Percentiles rank a stretch among this genome's conserved stretches.
phyloP scores from a whole-genome alignment of 2,888 invertebrate species.

The Drosophila tanythrix region DNA sequence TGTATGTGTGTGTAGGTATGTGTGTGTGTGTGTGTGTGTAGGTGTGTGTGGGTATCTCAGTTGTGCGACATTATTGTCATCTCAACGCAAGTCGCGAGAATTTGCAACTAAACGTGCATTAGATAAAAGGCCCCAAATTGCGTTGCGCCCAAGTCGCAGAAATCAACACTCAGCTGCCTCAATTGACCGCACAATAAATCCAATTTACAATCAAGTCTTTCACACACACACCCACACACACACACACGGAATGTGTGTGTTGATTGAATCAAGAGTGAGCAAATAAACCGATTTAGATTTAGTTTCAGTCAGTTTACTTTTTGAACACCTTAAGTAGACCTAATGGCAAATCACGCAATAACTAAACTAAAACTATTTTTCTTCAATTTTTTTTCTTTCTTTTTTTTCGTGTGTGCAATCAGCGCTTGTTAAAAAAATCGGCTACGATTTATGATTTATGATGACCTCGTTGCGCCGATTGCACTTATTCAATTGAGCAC shows the following conservation, averaged over 20 bases:
- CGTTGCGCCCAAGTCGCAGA: conserved; percentile 25
- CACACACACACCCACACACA: not conserved
- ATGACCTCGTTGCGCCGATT: conserved; percentile 48
- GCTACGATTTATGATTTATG: conserved; percentile 27
- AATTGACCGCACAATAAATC: conserved; percentile 71
- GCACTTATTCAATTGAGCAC: conserved; percentile 68
- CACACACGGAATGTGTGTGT: conserved; percentile 20
- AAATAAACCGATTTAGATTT: conserved; percentile 68
- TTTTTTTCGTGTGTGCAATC: conserved; percentile 24
- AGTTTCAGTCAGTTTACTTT: conserved; percentile 16
- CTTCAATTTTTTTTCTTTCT: not conserved
- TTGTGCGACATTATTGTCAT: conserved; percentile 31
- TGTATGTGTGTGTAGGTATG: not conserved
- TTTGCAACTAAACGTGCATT: conserved; percentile 64
- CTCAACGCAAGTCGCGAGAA: conserved; percentile 32
- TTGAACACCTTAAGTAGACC: conserved; percentile 72
- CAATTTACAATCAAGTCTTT: conserved; percentile 58
- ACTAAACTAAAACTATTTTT: conserved; percentile 29
- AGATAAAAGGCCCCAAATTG: conserved; percentile 31
- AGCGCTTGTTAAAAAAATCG: conserved; percentile 44
- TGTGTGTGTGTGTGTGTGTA: not conserved
- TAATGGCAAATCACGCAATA: conserved; percentile 38
- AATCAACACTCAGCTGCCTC: conserved; percentile 39
- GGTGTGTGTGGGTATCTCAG: not conserved
- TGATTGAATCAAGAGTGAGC: conserved; percentile 72